These are phyloP conservation scores for Turritopsis rubra DNA, from an alignment of 30 jellyfish, hydroid and myxozoan genomes.

Conservation along the genomic window DNA sequence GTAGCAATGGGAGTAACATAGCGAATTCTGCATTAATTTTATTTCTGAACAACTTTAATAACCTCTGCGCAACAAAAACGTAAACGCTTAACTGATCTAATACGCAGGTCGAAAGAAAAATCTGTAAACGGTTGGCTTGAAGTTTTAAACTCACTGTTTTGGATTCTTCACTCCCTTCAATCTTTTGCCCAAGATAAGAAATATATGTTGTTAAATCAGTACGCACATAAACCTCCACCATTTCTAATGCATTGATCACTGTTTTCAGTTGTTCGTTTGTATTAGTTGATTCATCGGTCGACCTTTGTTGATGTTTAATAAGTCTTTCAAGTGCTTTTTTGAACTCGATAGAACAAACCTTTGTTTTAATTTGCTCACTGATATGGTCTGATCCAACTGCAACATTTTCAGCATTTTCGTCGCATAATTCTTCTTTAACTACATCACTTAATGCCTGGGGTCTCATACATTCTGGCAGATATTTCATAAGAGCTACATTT, in stretches of 20 bases:
- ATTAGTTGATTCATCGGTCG: background rate
- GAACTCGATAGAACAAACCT: slow-evolving; percentile 25
- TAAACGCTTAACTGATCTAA: background rate
- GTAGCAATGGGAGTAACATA: background rate
- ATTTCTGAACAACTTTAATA: background rate
- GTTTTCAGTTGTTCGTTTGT: background rate
- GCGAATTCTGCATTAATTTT: background rate
- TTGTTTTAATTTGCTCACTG: slow-evolving; percentile 32
- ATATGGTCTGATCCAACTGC: slow-evolving; percentile 20
- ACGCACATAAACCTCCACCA: background rate
- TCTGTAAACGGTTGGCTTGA: background rate
- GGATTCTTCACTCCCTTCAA: slow-evolving; percentile 2
- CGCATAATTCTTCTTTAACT: slow-evolving; percentile 23
- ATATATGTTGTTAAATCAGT: background rate
- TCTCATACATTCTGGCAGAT: slow-evolving; percentile 27
- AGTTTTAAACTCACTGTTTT: background rate
- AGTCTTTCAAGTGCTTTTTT: slow-evolving; percentile 37
- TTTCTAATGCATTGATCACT: background rate
- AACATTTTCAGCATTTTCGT: slow-evolving; percentile 5
- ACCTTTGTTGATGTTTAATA: slow-evolving; percentile 27
- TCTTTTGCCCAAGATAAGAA: background rate
- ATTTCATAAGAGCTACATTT: background rate
- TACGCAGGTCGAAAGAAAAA: background rate
- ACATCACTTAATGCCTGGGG: slow-evolving; percentile 42
- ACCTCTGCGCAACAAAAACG: background rate